phyloP scores from a whole-genome alignment of 2,113 vertebrate species.

The Pelmatolapia mariae region DNA sequence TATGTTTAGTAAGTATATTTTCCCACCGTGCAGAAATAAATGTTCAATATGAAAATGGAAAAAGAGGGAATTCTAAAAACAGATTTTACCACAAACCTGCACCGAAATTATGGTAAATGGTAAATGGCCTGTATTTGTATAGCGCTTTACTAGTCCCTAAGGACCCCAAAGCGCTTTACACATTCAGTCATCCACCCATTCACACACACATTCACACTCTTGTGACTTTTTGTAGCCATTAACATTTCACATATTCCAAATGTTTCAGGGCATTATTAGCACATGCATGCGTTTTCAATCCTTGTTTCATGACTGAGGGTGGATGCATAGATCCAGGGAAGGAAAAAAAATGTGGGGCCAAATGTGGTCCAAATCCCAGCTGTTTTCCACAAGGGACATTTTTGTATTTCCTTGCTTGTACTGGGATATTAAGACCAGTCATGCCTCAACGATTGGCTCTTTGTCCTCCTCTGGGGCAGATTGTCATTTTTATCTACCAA shows the following conservation, averaged over 20 bases:
- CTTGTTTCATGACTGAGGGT: neutral
- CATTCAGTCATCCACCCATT: no score
- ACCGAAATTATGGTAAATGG: no score
- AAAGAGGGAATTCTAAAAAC: neutral
- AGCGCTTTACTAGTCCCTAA: no score
- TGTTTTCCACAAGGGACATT: conserved; percentile 56
- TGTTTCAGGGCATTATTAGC: neutral
- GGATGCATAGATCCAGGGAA: neutral
- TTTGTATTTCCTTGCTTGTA: conserved; percentile 61
- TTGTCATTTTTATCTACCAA: conserved; percentile 72
- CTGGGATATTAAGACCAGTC: conserved; percentile 60
- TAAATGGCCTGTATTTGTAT: no score
- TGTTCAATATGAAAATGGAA: neutral
- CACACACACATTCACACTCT: no score
- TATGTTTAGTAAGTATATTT: neutral
- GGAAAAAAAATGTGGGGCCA: neutral
- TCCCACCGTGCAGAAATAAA: neutral
- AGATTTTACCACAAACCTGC: neutral
- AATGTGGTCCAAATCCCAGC: conserved; percentile 25
- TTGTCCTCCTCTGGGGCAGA: conserved; percentile 62
- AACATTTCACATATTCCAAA: neutral
- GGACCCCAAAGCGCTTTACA: no score
- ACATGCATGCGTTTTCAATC: neutral
- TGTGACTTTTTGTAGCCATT: neutral
- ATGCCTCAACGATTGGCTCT: conserved; percentile 63